Conservation (phyloP, 2,797 vertebrate species). For the Pangasius macronema region DNA sequence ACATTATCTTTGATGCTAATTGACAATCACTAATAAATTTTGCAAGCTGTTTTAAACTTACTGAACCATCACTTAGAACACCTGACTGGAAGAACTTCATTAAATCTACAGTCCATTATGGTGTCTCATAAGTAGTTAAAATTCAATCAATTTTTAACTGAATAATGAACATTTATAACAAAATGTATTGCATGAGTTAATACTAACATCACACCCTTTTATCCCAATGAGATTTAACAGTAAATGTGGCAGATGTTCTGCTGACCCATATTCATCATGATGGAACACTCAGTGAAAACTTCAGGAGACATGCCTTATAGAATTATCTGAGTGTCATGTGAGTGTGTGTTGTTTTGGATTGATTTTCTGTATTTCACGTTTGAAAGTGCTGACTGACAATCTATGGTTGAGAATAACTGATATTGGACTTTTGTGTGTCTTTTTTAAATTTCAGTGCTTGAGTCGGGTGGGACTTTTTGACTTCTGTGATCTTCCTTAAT, state of each 20-base stretch:
- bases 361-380: constrained; percentile 58
- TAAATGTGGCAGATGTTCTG: constrained; percentile 57
- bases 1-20: constrained; percentile 51
- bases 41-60: not conserved
- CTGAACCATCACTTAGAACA: not conserved
- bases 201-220: not conserved
- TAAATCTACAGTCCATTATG: not conserved
- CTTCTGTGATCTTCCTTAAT: constrained; percentile 66
- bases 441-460: constrained; percentile 68
- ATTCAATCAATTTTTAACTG: not conserved
- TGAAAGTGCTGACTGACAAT: constrained; percentile 76
- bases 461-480: constrained; percentile 54
- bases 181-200: not conserved
- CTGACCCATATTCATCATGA: constrained; percentile 55
- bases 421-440: constrained; percentile 61
- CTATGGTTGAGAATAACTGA: constrained; percentile 69
- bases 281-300: constrained; percentile 60
- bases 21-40: constrained; percentile 70
- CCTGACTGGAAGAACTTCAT: not conserved
- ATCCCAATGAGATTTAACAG: constrained; percentile 33
- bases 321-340: constrained; percentile 55
- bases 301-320: constrained; percentile 27
- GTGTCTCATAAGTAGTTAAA: not conserved
- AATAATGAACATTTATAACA: not conserved
- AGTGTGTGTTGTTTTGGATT: constrained; percentile 60